Evolutionary conservation across 2,113 vertebrate species (phyloP).

Genomic region (Pelobates fuscus): DNA sequence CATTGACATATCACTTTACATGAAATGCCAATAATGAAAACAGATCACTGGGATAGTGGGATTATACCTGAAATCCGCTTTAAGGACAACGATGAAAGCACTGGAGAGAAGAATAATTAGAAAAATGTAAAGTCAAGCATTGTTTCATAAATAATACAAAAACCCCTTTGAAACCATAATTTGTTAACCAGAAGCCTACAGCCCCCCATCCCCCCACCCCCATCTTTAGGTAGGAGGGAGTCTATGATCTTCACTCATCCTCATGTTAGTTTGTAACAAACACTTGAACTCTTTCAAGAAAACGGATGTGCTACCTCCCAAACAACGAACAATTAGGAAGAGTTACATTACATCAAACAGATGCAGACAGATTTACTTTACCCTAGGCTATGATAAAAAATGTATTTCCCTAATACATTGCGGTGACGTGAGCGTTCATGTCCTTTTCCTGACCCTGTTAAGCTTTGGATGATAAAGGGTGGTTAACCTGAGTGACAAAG

Average conservation of each 20-base stretch:
- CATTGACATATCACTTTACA: no score
- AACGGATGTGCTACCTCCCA: neutral
- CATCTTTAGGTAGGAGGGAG: no score
- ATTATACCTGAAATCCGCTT: no score
- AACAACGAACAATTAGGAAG: neutral
- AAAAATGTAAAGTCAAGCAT: no score
- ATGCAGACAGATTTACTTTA: neutral
- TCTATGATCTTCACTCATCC: neutral
- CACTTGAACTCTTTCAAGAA: neutral
- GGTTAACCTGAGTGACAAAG: neutral
- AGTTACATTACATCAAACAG: neutral
- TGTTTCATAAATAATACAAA: no score
- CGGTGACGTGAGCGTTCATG: constrained; percentile 19
- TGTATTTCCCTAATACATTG: neutral
- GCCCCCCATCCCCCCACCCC: no score
- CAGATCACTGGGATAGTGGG: no score
- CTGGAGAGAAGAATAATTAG: no score
- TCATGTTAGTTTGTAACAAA: neutral
- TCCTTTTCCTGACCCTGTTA: constrained; percentile 15
- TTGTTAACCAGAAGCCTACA: no score
- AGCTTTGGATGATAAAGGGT: neutral
- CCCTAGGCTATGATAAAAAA: neutral
- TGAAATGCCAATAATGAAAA: no score
- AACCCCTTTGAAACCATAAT: no score
- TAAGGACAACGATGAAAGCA: no score